Evolutionary conservation across 2,888 invertebrate genomes (phyloP).

Genomic region (Lepidocyrtoides sp.): DNA sequence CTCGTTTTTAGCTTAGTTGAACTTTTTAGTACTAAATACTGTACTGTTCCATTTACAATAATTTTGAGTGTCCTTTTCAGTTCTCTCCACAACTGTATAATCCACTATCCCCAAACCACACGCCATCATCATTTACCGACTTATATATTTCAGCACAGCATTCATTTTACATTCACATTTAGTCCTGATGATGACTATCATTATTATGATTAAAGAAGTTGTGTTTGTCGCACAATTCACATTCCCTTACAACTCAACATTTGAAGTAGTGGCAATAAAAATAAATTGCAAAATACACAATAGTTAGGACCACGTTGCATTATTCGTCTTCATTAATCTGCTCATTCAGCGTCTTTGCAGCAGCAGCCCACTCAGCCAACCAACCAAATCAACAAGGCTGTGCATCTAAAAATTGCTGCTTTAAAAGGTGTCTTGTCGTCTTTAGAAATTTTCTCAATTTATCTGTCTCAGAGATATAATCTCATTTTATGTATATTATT

Average conservation of each 20-base stretch:
- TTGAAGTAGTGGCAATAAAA: not conserved
- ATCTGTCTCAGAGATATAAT: too few species aligned
- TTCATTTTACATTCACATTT: not conserved
- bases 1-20: not conserved
- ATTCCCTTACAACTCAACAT: not conserved
- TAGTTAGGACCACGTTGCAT: not conserved
- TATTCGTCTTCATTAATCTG: not conserved
- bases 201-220: not conserved
- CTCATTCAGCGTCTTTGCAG: conserved; percentile 10
- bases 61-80: not conserved
- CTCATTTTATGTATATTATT: too few species aligned
- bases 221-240: not conserved
- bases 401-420: not conserved
- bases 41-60: not conserved
- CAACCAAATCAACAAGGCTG: conserved; percentile 17
- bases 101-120: not conserved
- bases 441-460: too few species aligned
- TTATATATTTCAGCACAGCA: too few species aligned
- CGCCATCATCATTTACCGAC: not conserved
- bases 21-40: not conserved
- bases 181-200: not conserved
- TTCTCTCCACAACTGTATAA: not conserved
- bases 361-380: not conserved
- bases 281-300: not conserved
- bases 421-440: not conserved